Base-by-base conservation (phyloP, 2,888 invertebrate genomes). In the Euphydryas editha region DNA sequence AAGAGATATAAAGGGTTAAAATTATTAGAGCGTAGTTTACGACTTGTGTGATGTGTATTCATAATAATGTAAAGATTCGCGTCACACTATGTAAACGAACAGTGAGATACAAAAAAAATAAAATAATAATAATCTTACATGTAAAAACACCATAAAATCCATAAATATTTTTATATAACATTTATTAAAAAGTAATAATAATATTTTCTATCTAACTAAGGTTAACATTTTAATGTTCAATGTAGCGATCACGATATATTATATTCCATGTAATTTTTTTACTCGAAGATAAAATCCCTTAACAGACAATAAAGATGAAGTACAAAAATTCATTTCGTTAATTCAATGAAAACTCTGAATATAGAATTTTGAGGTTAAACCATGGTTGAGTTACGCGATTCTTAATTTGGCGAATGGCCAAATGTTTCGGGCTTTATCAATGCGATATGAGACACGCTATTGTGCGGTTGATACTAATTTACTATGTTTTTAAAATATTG, bases 381-480 rank as follows among this genome's bases (percentile, higher is more conserved):
- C 62, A 67, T 62, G 70, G 68, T 70, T 70, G 70, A 70, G 68
- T 70, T 70, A 70, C 68, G 70, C 68, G 65, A 70, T 70, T 70
- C 70, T 70, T 70, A 70, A 70, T 70, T 70, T 70, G 70, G 70
- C 70, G 24, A 46, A 11, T 51, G 59, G 62, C 70, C 70, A 70
- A 70, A 70, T 70, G 70, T 70, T 65, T 67, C 70, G 59, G 67
- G 67, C 67, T 67, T 70, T 70, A 70, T 70, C 70, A 70, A 67
- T 70, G 67, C 70, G 70, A 70, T 70, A 68, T 57, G 70, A 65
- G 65, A 68, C 70, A 60, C 68, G 70, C 68, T 60, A 68, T 68
- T 68, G 68, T 68, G 70, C 46, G 68, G 70, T 70, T 65, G 62
- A 65, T 65, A 65, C 70, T 70, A 65, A 70, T 68, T 70, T 70